phyloP scores from a whole-genome alignment of 2,888 invertebrate species.

The Isotomurus palustris region DNA sequence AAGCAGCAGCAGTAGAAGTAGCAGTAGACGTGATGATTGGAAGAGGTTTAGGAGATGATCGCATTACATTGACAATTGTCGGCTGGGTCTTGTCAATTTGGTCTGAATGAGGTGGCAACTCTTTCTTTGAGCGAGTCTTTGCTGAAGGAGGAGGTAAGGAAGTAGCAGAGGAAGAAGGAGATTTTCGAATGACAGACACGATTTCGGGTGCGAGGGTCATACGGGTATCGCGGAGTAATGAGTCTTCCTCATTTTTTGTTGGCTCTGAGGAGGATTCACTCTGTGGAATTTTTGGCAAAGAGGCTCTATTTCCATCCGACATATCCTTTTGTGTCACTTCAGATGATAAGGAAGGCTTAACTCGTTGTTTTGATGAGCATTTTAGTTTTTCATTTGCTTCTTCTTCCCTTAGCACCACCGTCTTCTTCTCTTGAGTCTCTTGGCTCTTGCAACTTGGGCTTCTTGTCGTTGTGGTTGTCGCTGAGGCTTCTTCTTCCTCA shows the following conservation, averaged over 20 bases:
- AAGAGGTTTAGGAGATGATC: constrained; percentile 5
- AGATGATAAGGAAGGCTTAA: not conserved
- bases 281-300: constrained; percentile 19
- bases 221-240: not conserved
- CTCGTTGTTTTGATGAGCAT: not conserved
- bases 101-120: not conserved
- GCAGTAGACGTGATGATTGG: constrained; percentile 3
- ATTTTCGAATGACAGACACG: not conserved
- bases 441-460: not conserved
- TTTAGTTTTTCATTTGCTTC: not conserved
- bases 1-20: no score
- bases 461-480: not conserved
- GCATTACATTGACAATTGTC: not conserved
- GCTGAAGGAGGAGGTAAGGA: no score
- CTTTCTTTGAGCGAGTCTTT: no score
- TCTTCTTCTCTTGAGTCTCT: constrained; percentile 2
- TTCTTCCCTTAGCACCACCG: constrained; percentile 1
- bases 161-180: not conserved
- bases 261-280: constrained; percentile 9
- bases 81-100: not conserved
- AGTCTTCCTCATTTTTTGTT: not conserved
- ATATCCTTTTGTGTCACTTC: constrained; percentile 12
- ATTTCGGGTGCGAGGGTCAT: constrained; percentile 2
- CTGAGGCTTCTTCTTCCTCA: no score
- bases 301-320: constrained; percentile 2